These are phyloP conservation scores for Danio kyathit DNA, from an alignment of 2,797 vertebrate genomes.

Conservation along the genomic window DNA sequence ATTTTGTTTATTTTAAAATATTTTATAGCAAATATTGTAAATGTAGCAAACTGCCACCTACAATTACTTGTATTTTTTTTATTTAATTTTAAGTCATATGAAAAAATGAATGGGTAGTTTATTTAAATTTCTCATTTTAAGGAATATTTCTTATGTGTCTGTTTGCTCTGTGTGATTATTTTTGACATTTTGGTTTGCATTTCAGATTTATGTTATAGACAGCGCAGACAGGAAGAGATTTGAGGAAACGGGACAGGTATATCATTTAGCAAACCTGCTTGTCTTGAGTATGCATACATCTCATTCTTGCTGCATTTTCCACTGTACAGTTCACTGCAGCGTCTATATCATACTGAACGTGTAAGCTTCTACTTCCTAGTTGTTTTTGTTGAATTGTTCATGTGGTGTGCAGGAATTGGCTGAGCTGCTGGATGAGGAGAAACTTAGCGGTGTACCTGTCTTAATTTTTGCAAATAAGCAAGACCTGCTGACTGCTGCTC, in stretches of 20 bases:
- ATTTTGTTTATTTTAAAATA: no score
- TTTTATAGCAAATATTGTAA: no score
- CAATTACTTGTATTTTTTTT: no score
- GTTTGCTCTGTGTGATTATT: neutral
- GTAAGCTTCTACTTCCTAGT: neutral
- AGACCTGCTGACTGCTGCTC: constrained; percentile 95
- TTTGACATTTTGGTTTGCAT: constrained; percentile 53
- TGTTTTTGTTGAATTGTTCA: constrained; percentile 4
- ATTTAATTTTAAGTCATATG: no score
- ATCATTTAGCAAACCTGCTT: neutral
- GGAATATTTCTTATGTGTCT: neutral
- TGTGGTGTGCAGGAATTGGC: constrained; percentile 86
- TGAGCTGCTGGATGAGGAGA: constrained; percentile 96
- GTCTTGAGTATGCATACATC: neutral
- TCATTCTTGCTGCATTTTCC: neutral
- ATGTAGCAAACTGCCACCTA: no score
- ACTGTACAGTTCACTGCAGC: neutral
- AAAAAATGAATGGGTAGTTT: neutral
- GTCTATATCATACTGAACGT: neutral
- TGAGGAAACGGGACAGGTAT: constrained; percentile 98
- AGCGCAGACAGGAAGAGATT: constrained; percentile 98
- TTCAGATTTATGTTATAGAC: constrained; percentile 99
- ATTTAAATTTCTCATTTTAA: neutral
- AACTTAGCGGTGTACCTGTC: constrained; percentile 93
- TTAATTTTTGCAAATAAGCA: constrained; percentile 98